Conservation (phyloP, 2,888 invertebrate species). For the Limnephilus marmoratus region DNA sequence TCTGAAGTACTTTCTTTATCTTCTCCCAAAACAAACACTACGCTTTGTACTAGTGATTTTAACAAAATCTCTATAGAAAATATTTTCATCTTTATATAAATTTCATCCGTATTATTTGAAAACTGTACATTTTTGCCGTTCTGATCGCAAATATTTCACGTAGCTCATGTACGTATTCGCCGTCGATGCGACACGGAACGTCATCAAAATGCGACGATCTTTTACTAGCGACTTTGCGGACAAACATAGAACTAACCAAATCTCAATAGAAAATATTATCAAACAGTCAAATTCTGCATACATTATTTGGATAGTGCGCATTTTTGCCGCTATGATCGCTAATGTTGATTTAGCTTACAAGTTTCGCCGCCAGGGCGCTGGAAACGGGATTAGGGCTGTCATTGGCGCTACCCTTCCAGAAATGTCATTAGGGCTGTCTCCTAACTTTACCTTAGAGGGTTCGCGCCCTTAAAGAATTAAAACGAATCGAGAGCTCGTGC, state of each 20-base stretch:
- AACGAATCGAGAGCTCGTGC: background rate
- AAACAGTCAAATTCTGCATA: background rate
- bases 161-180: background rate
- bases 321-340: background rate
- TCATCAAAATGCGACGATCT: background rate
- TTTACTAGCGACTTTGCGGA: background rate
- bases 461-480: background rate
- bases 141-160: background rate
- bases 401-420: background rate
- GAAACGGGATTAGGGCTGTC: background rate
- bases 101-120: background rate
- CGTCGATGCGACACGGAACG: background rate
- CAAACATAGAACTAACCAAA: background rate
- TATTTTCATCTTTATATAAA: background rate
- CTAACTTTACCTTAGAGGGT: background rate
- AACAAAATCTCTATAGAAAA: background rate
- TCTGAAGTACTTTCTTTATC: background rate
- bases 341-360: background rate
- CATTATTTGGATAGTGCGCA: background rate
- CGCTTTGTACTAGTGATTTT: background rate
- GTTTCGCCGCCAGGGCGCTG: background rate
- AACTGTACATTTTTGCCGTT: background rate
- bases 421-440: background rate
- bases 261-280: background rate
- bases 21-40: background rate